Conservation (phyloP, 2,888 invertebrate genomes). For the Pristionchus arcanus region DNA sequence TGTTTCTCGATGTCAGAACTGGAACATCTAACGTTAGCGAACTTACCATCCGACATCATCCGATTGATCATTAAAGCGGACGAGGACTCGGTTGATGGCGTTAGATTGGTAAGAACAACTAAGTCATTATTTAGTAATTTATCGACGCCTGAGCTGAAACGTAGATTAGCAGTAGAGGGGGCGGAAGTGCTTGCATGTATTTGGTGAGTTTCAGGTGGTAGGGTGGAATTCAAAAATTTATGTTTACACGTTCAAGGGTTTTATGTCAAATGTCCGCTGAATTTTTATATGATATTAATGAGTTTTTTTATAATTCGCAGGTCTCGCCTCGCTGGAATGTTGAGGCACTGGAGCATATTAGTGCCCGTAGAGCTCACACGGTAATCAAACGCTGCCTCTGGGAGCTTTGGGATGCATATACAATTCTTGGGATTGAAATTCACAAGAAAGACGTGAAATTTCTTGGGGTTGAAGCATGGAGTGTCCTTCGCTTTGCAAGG, state of each 20-base stretch:
- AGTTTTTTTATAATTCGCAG: not conserved
- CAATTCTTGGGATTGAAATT: too few species aligned
- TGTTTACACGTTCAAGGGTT: too few species aligned
- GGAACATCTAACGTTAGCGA: not conserved
- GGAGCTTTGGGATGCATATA: not conserved
- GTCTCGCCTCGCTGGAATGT: not conserved
- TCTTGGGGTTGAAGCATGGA: too few species aligned
- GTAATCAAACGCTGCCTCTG: not conserved
- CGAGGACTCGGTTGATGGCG: not conserved
- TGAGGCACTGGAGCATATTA: not conserved
- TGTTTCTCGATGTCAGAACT: not conserved
- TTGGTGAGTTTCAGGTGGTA: too few species aligned
- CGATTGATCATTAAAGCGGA: not conserved
- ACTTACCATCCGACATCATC: constrained; percentile 7
- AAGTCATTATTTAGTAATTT: not conserved
- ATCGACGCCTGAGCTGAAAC: too few species aligned
- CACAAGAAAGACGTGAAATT: too few species aligned
- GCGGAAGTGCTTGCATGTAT: too few species aligned
- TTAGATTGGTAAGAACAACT: not conserved
- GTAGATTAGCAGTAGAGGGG: too few species aligned
- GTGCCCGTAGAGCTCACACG: not conserved
- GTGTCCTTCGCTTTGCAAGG: too few species aligned
- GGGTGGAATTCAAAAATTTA: too few species aligned
- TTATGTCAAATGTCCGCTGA: too few species aligned
- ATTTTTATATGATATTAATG: too few species aligned